These are phyloP conservation scores for Platanista minor DNA, from an alignment of 2,113 vertebrate species.

Conservation along the genomic window DNA sequence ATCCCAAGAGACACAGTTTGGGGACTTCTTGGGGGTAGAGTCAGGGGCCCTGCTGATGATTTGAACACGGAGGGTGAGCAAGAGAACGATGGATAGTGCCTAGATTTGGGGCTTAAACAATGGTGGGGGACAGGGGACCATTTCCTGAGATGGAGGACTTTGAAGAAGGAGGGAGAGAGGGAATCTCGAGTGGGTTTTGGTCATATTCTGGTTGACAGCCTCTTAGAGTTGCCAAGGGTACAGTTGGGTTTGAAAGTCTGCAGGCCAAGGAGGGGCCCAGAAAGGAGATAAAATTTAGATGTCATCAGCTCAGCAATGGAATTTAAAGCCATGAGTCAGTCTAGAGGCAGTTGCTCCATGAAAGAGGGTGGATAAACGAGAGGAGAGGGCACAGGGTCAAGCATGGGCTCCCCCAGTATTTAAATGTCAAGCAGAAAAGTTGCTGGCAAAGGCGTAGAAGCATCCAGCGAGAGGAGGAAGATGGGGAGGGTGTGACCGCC, in stretches of 20 bases:
- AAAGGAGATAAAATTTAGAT: neutral
- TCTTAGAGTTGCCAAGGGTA: rapidly evolving
- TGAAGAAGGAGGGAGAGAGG: neutral
- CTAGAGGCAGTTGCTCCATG: rapidly evolving
- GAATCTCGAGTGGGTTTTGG: neutral
- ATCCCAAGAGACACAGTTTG: neutral
- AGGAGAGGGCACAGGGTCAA: neutral
- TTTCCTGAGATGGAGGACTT: neutral
- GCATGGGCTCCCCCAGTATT: rapidly evolving
- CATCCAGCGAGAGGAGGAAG: neutral
- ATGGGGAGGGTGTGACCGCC: rapidly evolving
- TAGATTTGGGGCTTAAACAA: neutral
- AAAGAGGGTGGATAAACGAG: neutral
- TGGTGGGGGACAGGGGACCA: rapidly evolving
- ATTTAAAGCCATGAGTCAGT: neutral
- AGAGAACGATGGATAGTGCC: rapidly evolving
- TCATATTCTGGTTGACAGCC: rapidly evolving
- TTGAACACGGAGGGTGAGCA: neutral
- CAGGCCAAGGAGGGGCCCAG: neutral
- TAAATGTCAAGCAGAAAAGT: neutral
- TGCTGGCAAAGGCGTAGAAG: neutral
- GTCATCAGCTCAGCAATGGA: neutral
- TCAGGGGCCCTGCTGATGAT: neutral
- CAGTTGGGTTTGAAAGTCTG: neutral
- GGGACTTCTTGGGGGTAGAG: neutral